phyloP scores from a whole-genome alignment of 2,888 invertebrate genomes.

The Miltochrista miniata region DNA sequence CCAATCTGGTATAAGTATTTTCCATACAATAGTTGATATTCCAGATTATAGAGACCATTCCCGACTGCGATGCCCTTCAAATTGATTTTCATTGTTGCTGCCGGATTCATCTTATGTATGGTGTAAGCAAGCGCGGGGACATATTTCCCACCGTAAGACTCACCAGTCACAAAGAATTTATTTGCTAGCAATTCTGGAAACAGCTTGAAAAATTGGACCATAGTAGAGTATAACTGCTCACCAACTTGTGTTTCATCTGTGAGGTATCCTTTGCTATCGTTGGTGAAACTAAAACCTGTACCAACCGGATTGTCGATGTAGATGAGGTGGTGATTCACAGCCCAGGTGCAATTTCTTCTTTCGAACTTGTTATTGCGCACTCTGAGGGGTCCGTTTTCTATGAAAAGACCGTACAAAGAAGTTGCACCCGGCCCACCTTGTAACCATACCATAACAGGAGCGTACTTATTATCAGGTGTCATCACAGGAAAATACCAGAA shows the following conservation, averaged over 20 bases:
- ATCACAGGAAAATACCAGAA: constrained; percentile 96
- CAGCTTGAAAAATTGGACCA: constrained; percentile 92
- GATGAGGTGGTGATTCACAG: constrained; percentile 89
- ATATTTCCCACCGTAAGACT: constrained; percentile 93
- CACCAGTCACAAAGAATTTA: constrained; percentile 94
- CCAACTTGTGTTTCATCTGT: constrained; percentile 92
- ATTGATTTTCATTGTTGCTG: constrained; percentile 87
- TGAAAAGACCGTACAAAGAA: constrained; percentile 91
- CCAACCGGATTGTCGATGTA: constrained; percentile 98
- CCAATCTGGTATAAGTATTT: constrained; percentile 92
- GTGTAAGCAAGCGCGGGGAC: constrained; percentile 90
- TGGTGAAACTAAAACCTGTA: constrained; percentile 95
- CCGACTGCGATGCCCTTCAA: constrained; percentile 89
- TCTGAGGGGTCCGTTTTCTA: constrained; percentile 90
- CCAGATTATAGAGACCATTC: constrained; percentile 91
- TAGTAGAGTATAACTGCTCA: constrained; percentile 88
- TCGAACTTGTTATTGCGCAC: constrained; percentile 67
- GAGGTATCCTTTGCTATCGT: constrained; percentile 89
- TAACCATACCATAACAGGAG: constrained; percentile 92
- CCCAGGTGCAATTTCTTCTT: constrained; percentile 91
- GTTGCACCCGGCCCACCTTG: constrained; percentile 94
- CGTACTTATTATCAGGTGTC: constrained; percentile 73
- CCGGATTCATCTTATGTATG: constrained; percentile 86
- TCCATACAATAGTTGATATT: constrained; percentile 89
- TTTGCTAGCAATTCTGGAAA: constrained; percentile 90